A percentile compares a stretch with the other conserved stretches of the same genome.
Conservation (phyloP, 2,113 vertebrate species). For the Mus spicilegus region DNA sequence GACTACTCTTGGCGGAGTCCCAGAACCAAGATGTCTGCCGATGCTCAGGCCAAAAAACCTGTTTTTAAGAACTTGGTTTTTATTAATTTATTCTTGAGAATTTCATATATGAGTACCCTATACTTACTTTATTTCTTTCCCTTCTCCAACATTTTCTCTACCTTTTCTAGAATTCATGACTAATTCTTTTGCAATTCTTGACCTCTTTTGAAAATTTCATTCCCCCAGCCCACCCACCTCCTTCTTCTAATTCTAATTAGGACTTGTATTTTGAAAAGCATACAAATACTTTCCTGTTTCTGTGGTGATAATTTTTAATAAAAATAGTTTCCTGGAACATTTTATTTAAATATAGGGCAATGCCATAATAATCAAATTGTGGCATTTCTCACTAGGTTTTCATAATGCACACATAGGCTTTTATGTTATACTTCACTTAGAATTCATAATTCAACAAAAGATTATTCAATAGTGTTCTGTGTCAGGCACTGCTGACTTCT, state of each 20-base stretch:
- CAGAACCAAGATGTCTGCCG: too few relatives aligned
- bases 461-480: not conserved
- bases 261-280: not conserved
- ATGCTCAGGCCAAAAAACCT: too few relatives aligned
- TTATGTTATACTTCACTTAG: not conserved
- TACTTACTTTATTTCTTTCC: not conserved
- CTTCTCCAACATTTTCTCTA: not conserved
- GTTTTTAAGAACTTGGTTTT: not conserved
- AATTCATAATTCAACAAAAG: not conserved
- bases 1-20: too few relatives aligned
- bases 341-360: not conserved
- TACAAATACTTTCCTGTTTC: not conserved
- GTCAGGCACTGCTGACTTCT: not conserved
- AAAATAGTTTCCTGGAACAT: slow-evolving; percentile 11
- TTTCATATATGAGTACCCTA: not conserved
- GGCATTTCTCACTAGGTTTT: not conserved
- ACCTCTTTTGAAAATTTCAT: not conserved
- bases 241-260: too few relatives aligned
- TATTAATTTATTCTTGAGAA: not conserved
- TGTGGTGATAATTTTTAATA: slow-evolving; percentile 4
- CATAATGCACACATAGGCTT: not conserved
- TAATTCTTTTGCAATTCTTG: not conserved
- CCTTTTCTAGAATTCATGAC: not conserved
- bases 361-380: not conserved
- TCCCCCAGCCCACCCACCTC: not conserved